Base-by-base conservation (phyloP, 2,888 invertebrate species). In the Syrista parreyssii region DNA sequence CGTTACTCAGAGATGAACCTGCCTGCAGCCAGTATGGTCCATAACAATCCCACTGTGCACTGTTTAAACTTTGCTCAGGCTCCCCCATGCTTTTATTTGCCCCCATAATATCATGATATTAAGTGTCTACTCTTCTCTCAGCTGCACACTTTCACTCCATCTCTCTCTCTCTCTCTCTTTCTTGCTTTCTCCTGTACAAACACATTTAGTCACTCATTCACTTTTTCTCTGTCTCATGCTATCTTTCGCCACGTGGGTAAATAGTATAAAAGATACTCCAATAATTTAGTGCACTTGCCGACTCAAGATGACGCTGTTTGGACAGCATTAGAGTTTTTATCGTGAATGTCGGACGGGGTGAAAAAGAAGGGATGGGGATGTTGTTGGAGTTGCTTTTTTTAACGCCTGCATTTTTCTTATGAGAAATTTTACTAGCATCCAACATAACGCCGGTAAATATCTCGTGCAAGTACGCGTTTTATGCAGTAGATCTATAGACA, bases 41-140 rank as follows among this genome's bases (percentile, higher is more conserved):
- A 35, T 68, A 69, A 71, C 69, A 72, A 35, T 36, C 74, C 72
- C 75, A 72, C 78, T 79, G 77, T 82, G 75, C 80, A 78, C 79
- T 84, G 85, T 84, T 86, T 84, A 86, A 85, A 86, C 82, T 81
- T 83, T 79, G 75, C 81, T 79, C 82, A 76, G 74, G 75, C 78
- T 68, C 34, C 74, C 74, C 68, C 77, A 71, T 76, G 73, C 82
- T 84, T 85, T 85, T 85, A 85, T 87, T 85, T 84, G 77, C 82
- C 79, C 80, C 74, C 72, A 82, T 85, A 84, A 84, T 88, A 85
- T 85, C 84, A 82, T 83, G 86, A 88, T 88, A 86, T 87, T 85
- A 86, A 86, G 84, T 86, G 86, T 79, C 83, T 81, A 74, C 31
- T n/a, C 33, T 32, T 40, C 40, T 15, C 40, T 40, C 40, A 40